Evolutionary conservation across 2,113 vertebrate species (phyloP).

Genomic region (Shinisaurus crocodilurus): DNA sequence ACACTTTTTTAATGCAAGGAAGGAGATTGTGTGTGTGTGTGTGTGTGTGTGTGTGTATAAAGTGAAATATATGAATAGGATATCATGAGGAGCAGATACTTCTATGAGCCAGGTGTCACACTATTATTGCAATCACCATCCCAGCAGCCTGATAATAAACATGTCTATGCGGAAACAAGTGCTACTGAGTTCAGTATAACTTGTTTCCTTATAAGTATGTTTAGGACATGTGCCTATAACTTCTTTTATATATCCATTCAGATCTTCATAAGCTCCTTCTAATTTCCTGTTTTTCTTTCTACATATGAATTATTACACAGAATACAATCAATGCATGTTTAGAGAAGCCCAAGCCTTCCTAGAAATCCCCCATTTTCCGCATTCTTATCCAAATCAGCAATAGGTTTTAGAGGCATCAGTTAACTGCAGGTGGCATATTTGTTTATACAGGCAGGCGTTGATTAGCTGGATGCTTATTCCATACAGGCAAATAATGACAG

Average conservation of each 20-base stretch:
- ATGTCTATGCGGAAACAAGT: background rate
- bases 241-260: background rate
- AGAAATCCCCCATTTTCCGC: background rate
- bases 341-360: background rate
- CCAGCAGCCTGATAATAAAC: background rate
- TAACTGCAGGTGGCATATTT: background rate
- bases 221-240: background rate
- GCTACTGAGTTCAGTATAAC: background rate
- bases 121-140: background rate
- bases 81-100: background rate
- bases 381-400: background rate
- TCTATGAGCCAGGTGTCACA: background rate
- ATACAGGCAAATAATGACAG: constrained; percentile 9
- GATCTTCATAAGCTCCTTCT: background rate
- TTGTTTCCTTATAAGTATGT: background rate
- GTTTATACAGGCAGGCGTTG: background rate
- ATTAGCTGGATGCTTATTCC: constrained; percentile 15
- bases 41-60: background rate
- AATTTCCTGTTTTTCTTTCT: background rate
- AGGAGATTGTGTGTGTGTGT: background rate
- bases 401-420: background rate
- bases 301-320: background rate
- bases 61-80: background rate
- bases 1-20: background rate
- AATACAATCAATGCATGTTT: background rate